Percentiles rank a stretch among this genome's conserved stretches.
These are phyloP conservation scores for Corythaixoides concolor DNA, from an alignment of 2,113 vertebrate species.

Conservation along the genomic window DNA sequence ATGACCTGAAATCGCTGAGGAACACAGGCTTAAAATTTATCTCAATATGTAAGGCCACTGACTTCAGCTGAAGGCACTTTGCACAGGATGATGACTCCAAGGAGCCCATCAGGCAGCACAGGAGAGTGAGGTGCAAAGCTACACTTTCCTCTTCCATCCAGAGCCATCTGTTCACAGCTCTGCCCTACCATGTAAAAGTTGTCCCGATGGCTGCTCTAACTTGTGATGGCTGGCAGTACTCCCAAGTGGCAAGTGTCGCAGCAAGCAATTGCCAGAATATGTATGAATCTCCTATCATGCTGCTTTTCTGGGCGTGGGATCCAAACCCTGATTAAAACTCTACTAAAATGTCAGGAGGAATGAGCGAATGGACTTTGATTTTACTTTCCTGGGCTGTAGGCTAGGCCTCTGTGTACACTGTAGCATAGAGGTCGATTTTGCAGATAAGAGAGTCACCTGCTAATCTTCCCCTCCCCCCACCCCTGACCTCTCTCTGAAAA, in stretches of 20 bases:
- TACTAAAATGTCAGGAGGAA: not conserved
- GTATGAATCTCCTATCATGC: not conserved
- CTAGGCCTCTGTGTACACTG: not conserved
- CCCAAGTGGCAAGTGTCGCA: not conserved
- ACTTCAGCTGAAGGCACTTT: not conserved
- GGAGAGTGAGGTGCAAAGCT: not conserved
- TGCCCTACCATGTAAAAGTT: not conserved
- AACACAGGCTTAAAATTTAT: not conserved
- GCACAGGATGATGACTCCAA: not conserved
- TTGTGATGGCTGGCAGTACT: not conserved
- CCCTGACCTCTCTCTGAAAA: not conserved
- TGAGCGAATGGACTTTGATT: not conserved
- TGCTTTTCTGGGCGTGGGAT: not conserved
- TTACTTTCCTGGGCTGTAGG: not conserved
- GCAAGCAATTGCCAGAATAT: not conserved
- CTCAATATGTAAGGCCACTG: not conserved
- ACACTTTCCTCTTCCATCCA: fast-evolving
- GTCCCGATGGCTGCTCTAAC: not conserved
- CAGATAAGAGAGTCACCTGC: not conserved
- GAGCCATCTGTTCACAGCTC: not conserved
- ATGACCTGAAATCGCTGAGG: not conserved
- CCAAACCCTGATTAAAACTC: not conserved
- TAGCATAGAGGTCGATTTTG: not conserved
- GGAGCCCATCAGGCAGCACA: not conserved
- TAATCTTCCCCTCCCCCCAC: not conserved